phyloP scores from a whole-genome alignment of 2,797 vertebrate genomes.

The Cryptoprocta ferox region DNA sequence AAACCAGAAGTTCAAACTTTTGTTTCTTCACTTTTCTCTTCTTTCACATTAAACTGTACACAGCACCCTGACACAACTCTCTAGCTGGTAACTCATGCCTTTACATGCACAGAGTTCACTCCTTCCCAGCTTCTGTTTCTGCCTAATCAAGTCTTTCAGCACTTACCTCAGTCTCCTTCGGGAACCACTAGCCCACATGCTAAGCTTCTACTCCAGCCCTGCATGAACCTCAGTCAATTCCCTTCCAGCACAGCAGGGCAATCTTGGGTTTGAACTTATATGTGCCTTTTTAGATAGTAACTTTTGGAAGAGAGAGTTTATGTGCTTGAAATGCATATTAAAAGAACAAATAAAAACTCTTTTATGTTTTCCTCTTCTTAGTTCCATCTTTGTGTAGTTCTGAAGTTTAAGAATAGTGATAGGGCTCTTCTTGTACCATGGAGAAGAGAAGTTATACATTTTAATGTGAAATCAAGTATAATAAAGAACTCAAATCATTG shows the following conservation, averaged over 20 bases:
- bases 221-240: not conserved
- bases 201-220: not conserved
- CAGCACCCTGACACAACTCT: not conserved
- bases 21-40: not conserved
- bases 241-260: not conserved
- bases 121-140: not conserved
- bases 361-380: constrained; percentile 8
- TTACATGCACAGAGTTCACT: not conserved
- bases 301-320: not conserved
- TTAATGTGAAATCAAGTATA: not conserved
- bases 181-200: not conserved
- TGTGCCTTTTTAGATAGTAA: not conserved
- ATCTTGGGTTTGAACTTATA: not conserved
- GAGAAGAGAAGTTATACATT: not conserved
- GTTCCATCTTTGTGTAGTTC: not conserved
- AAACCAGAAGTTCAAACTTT: not conserved
- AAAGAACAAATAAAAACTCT: not conserved
- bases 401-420: not conserved
- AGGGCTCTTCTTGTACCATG: not conserved
- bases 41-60: not conserved
- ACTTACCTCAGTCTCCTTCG: not conserved
- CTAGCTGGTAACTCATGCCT: not conserved
- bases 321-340: not conserved
- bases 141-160: not conserved
- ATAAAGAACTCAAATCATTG: not conserved